A percentile compares a stretch with the other conserved stretches of the same genome.
These are phyloP conservation scores for Momotus momota DNA, from an alignment of 2,797 vertebrate genomes.

Conservation along the genomic window DNA sequence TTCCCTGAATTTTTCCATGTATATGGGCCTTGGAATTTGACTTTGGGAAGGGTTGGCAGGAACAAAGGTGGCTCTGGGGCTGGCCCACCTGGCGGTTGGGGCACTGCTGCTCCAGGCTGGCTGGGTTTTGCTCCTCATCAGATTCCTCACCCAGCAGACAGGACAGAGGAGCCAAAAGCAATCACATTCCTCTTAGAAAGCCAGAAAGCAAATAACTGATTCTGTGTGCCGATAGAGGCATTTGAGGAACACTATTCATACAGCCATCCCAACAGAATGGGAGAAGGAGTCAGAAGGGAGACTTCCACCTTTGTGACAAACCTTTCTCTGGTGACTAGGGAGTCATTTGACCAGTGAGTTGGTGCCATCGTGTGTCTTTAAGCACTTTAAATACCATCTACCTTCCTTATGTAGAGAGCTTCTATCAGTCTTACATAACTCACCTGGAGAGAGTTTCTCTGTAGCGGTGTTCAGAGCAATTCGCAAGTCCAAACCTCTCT, in stretches of 20 bases:
- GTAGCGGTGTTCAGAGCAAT: not conserved
- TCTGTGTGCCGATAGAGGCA: not conserved
- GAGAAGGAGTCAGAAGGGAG: not conserved
- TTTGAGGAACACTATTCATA: not conserved
- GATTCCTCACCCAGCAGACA: not conserved
- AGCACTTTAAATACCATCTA: not conserved
- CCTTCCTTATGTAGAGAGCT: not conserved
- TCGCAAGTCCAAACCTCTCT: not conserved
- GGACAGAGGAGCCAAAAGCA: constrained; percentile 34
- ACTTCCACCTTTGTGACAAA: not conserved
- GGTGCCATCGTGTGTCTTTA: not conserved
- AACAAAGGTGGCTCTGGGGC: not conserved
- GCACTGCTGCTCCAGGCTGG: not conserved
- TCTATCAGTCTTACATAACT: not conserved
- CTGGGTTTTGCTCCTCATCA: not conserved
- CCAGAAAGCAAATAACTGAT: not conserved
- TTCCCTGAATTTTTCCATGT: not conserved
- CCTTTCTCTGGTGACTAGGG: not conserved
- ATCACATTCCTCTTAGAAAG: not conserved
- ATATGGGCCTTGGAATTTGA: not conserved
- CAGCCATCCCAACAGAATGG: not conserved
- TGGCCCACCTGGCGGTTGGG: not conserved
- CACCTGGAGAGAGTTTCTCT: not conserved
- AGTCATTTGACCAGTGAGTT: not conserved
- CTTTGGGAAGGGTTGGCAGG: not conserved